Percentiles rank a stretch among this genome's conserved stretches.
These are phyloP conservation scores for Bembecia ichneumoniformis DNA, from an alignment of 2,888 invertebrate species.

Conservation along the genomic window DNA sequence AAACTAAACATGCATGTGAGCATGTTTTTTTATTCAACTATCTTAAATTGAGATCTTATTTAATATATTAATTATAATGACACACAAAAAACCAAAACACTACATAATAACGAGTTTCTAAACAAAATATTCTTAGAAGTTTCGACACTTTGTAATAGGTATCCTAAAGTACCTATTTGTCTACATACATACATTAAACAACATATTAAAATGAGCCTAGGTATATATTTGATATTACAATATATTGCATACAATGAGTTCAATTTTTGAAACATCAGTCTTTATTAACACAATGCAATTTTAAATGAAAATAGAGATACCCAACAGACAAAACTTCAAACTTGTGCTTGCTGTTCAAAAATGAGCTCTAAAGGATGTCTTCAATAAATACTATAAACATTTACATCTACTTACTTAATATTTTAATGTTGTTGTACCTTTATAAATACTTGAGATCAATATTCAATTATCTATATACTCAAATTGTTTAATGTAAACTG, in stretches of 20 bases:
- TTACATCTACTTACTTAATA: too few relatives aligned
- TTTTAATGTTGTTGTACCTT: not conserved
- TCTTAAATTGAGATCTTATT: constrained; percentile 56
- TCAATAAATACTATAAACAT: too few relatives aligned
- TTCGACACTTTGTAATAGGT: too few relatives aligned
- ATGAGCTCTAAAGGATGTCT: not conserved
- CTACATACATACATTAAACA: too few relatives aligned
- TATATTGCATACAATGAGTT: constrained; percentile 54
- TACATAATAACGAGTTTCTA: not conserved
- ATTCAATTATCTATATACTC: constrained; percentile 39
- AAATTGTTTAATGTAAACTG: too few relatives aligned
- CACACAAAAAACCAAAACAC: constrained; percentile 27
- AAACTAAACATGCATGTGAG: not conserved
- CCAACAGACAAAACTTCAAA: too few relatives aligned
- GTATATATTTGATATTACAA: not conserved
- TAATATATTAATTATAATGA: constrained; percentile 14
- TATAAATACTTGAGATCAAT: constrained; percentile 68
- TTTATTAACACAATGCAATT: too few relatives aligned
- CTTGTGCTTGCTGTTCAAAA: too few relatives aligned
- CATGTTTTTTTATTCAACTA: constrained; percentile 25
- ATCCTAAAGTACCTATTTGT: too few relatives aligned
- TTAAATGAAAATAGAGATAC: too few relatives aligned
- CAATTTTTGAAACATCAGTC: constrained; percentile 17
- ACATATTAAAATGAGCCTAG: too few relatives aligned
- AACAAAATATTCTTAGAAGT: not conserved